Evolutionary conservation across 2,888 invertebrate species (phyloP), one percentile per base, ranked within the genome.

Genomic region (Acanthosepion esculentum): DNA sequence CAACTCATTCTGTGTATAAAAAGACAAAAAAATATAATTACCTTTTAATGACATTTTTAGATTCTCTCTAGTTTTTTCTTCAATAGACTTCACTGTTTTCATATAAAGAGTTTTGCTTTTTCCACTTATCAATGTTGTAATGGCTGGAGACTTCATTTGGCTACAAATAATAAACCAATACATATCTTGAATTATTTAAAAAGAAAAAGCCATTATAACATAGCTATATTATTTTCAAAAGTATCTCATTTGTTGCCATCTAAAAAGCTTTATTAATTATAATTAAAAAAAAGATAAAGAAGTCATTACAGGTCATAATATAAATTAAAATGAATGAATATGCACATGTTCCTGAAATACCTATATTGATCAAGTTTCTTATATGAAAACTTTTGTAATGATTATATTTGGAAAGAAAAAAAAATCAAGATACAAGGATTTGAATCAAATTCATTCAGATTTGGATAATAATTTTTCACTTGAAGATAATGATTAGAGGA

Each of bases 101-200:
- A 99, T 99, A 97, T 99, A 99, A 26, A 99, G 98, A 0, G 99
- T 99, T 97, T 98, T 98, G 97, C 98, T 98, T 97, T 98, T 99
- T 96, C 98, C 98, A 92, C 98, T 98, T 12, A 98, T 98, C 41
- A 98, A 98, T 0, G 97, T 99, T 29, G 97, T 97, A 91, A 99
- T 98, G 15, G 98, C 98, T 94, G 99, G 99, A 97, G 98, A 98
- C 97, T 98, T 99, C 98, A 99, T 99, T 98, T 99, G 98, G 97
- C 98, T 97, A 96, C 91, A 96, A 96, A 41, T 94, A 93, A 95
- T 93, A 95, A 94, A 94, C 91, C 94, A 64, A 78, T 53, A 91
- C 15, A 78, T 3, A 93, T 33, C 94, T 94, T 33, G 26, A 92
- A 92, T 48, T 92, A 48, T 92, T 41, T 48, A 18, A 15, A 50